Conservation (phyloP, 2,797 vertebrate species). For the Poeciliopsis presidionis region DNA sequence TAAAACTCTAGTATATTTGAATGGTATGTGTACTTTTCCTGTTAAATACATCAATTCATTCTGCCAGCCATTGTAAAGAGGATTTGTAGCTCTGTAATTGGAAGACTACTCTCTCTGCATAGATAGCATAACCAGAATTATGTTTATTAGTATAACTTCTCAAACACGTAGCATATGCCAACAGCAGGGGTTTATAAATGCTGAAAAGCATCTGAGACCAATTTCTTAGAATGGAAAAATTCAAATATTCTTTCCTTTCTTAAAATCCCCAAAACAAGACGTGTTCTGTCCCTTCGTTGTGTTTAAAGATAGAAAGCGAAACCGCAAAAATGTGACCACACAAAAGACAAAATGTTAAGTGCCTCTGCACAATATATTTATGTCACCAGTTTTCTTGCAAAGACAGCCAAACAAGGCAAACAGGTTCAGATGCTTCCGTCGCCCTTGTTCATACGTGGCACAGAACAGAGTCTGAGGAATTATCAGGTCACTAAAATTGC, state of each 20-base stretch:
- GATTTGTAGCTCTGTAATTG: neutral
- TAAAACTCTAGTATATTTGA: neutral
- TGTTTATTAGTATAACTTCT: neutral
- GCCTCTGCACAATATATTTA: neutral
- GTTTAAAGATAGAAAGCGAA: neutral
- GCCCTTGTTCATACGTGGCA: conserved; percentile 22
- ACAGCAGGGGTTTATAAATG: neutral
- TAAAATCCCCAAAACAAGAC: neutral
- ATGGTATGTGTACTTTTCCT: neutral
- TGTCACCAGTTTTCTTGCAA: neutral
- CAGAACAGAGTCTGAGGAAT: neutral
- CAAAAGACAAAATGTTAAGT: neutral
- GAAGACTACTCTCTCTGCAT: neutral
- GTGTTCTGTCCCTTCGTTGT: neutral
- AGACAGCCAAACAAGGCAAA: conserved; percentile 31
- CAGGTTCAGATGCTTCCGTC: conserved; percentile 28
- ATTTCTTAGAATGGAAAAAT: neutral
- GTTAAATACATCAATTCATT: neutral
- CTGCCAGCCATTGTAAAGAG: neutral
- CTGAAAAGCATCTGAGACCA: neutral
- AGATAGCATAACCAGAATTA: neutral
- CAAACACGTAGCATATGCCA: neutral
- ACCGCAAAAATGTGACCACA: neutral
- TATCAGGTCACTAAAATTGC: conserved; percentile 12
- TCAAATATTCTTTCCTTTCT: neutral